Evolutionary conservation across 2,888 invertebrate genomes (phyloP).

Genomic region (Macaria liturata): DNA sequence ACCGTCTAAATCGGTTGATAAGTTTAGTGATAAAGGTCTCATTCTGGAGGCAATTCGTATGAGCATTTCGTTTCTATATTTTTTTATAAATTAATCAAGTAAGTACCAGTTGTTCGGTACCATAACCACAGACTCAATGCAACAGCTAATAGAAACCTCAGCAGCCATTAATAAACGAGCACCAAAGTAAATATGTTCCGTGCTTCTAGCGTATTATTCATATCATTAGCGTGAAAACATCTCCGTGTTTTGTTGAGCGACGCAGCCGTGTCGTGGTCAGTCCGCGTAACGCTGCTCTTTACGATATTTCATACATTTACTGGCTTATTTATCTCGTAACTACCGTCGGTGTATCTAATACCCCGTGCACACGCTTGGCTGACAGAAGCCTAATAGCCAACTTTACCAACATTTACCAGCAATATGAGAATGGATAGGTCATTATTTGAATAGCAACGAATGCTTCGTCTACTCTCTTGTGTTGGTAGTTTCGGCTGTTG

Average conservation of each 20-base stretch:
- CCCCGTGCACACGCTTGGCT: too few species aligned
- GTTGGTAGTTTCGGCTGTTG: too few species aligned
- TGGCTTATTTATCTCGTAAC: conserved; percentile 35
- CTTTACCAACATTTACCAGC: too few species aligned
- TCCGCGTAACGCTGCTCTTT: conserved; percentile 53
- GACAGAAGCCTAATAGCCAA: too few species aligned
- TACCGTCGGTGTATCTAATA: conserved; percentile 18
- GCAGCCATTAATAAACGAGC: conserved; percentile 22
- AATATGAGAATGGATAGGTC: too few species aligned
- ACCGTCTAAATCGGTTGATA: too few species aligned
- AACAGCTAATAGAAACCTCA: conserved; percentile 52
- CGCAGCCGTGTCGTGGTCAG: conserved; percentile 44
- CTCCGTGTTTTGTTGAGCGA: conserved; percentile 46
- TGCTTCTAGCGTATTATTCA: conserved; percentile 50
- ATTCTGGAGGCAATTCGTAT: too few species aligned
- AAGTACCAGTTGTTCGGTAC: conserved; percentile 6
- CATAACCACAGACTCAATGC: conserved; percentile 29
- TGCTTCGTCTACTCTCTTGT: too few species aligned
- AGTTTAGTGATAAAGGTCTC: too few species aligned
- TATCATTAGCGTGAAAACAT: conserved; percentile 60
- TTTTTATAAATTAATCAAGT: too few species aligned
- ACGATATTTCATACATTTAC: conserved; percentile 42
- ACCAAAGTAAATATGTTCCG: conserved; percentile 40
- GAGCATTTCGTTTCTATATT: too few species aligned
- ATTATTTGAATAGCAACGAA: too few species aligned